phyloP scores from a whole-genome alignment of 2,113 vertebrate genomes.

The cat (Felis catus) region F.catus_Fca126_mat1.0 CM031423.1:89153001-89153500 shows the following conservation, averaged over 20 bases:
- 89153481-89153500: neutral
- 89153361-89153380: neutral
- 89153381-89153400: neutral
- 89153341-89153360: neutral
- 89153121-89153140: neutral
- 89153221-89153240: neutral
- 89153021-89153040: neutral
- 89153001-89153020: neutral
- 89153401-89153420: neutral
- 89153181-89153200: neutral
- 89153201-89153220: neutral
- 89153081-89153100: neutral
- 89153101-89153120: too few relatives aligned
- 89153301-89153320: neutral
- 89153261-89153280: neutral
- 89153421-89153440: neutral
- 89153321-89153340: neutral
- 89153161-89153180: neutral
- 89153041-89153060: neutral
- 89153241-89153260: neutral
- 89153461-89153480: neutral
- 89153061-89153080: neutral
- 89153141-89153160: neutral
- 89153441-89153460: neutral
- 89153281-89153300: neutral